These are phyloP conservation scores for Cepaea hortensis DNA, from an alignment of 2,888 invertebrate species.

Conservation along the genomic window DNA sequence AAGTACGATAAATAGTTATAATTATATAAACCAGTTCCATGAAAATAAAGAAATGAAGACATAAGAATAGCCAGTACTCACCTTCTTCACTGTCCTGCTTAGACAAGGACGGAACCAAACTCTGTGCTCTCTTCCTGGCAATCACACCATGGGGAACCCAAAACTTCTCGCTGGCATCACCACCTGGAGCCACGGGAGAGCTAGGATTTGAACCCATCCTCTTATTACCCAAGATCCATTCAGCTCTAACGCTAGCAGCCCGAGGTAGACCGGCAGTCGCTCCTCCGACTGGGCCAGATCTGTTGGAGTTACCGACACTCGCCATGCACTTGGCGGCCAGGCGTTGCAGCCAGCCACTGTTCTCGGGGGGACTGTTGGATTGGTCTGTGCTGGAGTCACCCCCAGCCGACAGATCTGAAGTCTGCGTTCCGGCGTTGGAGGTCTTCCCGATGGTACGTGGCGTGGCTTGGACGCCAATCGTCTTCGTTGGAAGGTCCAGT, in stretches of 20 bases:
- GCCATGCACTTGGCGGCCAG: conserved; percentile 52
- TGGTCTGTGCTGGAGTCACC: conserved; percentile 33
- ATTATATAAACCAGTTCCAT: no score
- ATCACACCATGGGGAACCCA: conserved; percentile 74
- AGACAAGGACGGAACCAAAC: conserved; percentile 66
- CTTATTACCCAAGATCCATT: conserved; percentile 58
- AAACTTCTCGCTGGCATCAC: conserved; percentile 67
- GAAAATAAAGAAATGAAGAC: not conserved
- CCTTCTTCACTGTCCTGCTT: conserved; percentile 67
- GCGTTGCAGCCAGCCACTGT: conserved; percentile 35
- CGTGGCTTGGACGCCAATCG: conserved; percentile 46
- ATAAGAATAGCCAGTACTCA: conserved; percentile 48
- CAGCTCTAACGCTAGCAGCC: conserved; percentile 55
- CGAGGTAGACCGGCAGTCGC: conserved; percentile 50
- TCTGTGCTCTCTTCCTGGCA: conserved; percentile 71
- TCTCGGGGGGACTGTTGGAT: conserved; percentile 41
- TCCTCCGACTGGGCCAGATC: conserved; percentile 30
- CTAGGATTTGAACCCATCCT: conserved; percentile 70
- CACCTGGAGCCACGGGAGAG: conserved; percentile 64
- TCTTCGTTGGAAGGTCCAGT: conserved; percentile 47
- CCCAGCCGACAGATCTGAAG: conserved; percentile 22
- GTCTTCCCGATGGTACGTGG: conserved; percentile 49
- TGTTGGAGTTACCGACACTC: conserved; percentile 47
- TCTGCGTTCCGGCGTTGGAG: conserved; percentile 48
- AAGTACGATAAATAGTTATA: no score